Evolutionary conservation across 2,797 vertebrate genomes (phyloP).

Genomic region (Oreochromis grahami): DNA sequence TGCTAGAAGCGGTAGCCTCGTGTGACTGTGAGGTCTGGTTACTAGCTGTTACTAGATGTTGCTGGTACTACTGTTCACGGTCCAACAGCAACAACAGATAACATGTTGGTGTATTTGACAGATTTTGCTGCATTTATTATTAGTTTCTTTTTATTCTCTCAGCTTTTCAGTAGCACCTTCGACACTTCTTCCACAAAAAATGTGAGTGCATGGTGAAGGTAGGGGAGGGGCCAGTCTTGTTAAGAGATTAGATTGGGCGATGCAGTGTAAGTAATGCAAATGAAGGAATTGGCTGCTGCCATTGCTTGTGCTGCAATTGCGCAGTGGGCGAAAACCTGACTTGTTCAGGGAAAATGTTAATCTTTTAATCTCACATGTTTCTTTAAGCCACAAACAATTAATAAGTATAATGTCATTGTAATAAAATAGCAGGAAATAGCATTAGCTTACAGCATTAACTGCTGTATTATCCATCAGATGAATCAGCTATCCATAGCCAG

Average conservation of each 20-base stretch:
- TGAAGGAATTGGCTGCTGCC: not conserved
- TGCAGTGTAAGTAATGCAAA: not conserved
- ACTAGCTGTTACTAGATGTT: not conserved
- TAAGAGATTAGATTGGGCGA: not conserved
- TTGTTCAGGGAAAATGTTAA: not conserved
- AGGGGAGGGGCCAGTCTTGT: not conserved
- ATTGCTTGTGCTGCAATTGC: not conserved
- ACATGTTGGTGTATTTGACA: not conserved
- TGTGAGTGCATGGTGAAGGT: not conserved
- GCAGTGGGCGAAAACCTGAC: not conserved
- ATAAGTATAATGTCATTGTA: not conserved
- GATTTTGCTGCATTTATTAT: not conserved
- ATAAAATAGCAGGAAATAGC: not conserved
- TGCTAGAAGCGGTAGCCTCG: not conserved
- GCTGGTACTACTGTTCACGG: not conserved
- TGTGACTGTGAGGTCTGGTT: not conserved
- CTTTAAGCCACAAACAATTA: not conserved
- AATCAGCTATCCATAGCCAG: not conserved
- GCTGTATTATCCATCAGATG: not conserved
- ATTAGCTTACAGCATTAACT: not conserved
- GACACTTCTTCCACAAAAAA: not conserved
- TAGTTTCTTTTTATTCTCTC: not conserved
- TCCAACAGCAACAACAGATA: not conserved
- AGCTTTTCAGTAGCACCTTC: not conserved
- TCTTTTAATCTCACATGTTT: rapidly evolving